Evolutionary conservation across 2,113 vertebrate species (phyloP), one percentile per base, ranked within the genome.

Genomic region (Echinops telfairi): DNA sequence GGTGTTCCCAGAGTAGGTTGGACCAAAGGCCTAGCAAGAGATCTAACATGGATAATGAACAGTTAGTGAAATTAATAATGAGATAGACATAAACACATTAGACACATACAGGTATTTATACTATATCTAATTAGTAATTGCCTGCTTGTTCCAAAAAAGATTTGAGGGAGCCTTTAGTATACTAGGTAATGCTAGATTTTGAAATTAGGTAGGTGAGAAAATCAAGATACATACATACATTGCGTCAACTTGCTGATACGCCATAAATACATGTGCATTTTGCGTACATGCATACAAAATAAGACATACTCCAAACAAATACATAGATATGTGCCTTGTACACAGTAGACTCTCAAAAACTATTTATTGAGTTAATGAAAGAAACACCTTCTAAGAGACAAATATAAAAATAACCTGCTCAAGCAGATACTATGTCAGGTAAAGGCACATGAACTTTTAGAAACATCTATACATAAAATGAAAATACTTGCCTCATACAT

Each of bases 341-440:
- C 19, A 70, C n/a, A 77, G 38, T 7, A 89, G 47, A 53, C 29
- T 68, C 40, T 90, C 86, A 57, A 19, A 36, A 80, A 64, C 82
- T 53, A 71, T 22, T 71, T 91, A 14, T 17, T 68, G 36, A 92
- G 83, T 78, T 58, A 66, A 53, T 91, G 31, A 89, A 92, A 93
- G 19, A 86, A 90, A 64, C 19, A 22, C 57, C 86, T 19, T 33
- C 25, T 79, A 58, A 91, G 91, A 93, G 84, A 83, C 38, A 90
- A 89, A 83, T 86, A 79, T 43, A 83, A 92, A 77, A 90, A 57
- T 68, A 86, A 88, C 25, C 91, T 82, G 75, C 62, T 84, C 57
- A 80, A 62, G 68, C 25, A 94, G 73, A 91, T 88, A 71, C 23
- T 83, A 43, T 31, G 22, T 92, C 66, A 84, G 43, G 88, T 22